Conservation (phyloP, 2,888 invertebrate genomes). For the Lordiphosa fenestrarum region DNA sequence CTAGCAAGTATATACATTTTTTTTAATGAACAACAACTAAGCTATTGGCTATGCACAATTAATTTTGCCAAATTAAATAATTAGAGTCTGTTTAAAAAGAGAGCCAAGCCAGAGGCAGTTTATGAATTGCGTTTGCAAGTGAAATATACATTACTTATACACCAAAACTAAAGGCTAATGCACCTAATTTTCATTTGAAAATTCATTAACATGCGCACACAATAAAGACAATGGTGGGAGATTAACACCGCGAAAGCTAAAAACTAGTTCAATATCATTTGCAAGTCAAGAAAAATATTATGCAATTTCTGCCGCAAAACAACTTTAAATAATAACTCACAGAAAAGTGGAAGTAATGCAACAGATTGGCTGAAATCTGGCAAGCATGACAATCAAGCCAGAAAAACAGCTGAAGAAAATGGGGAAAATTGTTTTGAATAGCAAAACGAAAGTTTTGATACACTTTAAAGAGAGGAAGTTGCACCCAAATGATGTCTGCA, state of each 20-base stretch:
- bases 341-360: constrained; percentile 40
- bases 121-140: constrained; percentile 6
- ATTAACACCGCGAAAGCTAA: background rate
- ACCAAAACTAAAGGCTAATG: too few relatives aligned
- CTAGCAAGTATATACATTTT: too few relatives aligned
- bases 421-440: background rate
- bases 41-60: too few relatives aligned
- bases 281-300: constrained; percentile 30
- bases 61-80: too few relatives aligned
- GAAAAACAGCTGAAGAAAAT: constrained; percentile 9
- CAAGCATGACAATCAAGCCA: constrained; percentile 33
- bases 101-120: too few relatives aligned
- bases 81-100: too few relatives aligned
- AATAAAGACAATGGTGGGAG: constrained; percentile 10
- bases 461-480: constrained; percentile 11
- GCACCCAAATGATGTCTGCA: background rate
- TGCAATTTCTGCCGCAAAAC: constrained; percentile 33
- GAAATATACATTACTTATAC: background rate
- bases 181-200: too few relatives aligned
- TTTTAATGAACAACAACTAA: too few relatives aligned
- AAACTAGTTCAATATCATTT: constrained; percentile 49
- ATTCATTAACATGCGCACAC: background rate
- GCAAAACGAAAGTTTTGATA: background rate
- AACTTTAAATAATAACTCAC: constrained; percentile 19
- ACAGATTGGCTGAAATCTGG: constrained; percentile 40